phyloP scores from a whole-genome alignment of 2,797 vertebrate species.

The Sphaeramia orbicularis region DNA sequence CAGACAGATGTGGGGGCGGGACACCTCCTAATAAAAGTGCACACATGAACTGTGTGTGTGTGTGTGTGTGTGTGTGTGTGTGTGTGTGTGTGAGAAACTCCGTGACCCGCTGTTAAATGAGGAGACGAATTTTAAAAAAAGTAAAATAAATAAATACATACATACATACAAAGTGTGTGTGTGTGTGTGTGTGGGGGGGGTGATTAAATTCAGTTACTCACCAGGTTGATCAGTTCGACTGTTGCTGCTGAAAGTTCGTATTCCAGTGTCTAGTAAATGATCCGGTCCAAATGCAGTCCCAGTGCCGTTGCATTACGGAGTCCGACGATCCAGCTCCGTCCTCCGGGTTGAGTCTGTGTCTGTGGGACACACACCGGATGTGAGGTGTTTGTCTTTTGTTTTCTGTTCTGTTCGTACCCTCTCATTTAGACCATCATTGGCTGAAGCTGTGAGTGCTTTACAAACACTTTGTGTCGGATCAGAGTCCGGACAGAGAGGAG shows the following conservation, averaged over 20 bases:
- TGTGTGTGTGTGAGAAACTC: no score
- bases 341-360: constrained; percentile 38
- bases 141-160: neutral
- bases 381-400: neutral
- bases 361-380: constrained; percentile 20
- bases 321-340: constrained; percentile 43
- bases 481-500: constrained; percentile 74
- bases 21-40: constrained; percentile 73
- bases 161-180: no score
- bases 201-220: constrained; percentile 62
- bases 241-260: constrained; percentile 48
- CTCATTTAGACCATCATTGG: constrained; percentile 64
- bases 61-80: no score
- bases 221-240: constrained; percentile 31
- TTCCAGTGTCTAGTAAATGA: constrained; percentile 49
- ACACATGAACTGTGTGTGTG: constrained; percentile 59
- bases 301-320: constrained; percentile 21
- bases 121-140: no score
- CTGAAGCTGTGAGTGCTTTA: constrained; percentile 69
- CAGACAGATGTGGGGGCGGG: constrained; percentile 84
- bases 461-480: constrained; percentile 81
- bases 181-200: neutral
- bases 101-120: no score
- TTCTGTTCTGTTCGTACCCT: neutral
- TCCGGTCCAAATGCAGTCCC: constrained; percentile 23